Evolutionary conservation across 2,797 vertebrate genomes (phyloP), one percentile per base, ranked within the genome.

Genomic region (Gila robusta): DNA sequence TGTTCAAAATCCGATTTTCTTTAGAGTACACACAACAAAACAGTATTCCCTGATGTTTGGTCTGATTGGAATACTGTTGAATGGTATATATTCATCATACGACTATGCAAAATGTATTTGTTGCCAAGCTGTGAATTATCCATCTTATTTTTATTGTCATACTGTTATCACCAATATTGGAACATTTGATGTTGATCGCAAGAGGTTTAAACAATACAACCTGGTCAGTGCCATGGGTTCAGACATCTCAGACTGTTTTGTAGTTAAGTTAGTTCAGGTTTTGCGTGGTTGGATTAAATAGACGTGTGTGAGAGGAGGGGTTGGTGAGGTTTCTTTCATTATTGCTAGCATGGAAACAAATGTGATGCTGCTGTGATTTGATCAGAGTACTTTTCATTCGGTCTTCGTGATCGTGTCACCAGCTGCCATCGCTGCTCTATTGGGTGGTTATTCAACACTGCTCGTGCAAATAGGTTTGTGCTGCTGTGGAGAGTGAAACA

Each of bases 241-340:
- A 5, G 26, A 76, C 32, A 23, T 52, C 12, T 82, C 26, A 32
- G 1, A 3, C 19, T 17, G 72, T 35, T 73, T 32, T 66, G 59
- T 64, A 11, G 23, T 54, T 44, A 23, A 35, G 49, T 56, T 74
- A 1, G 1, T 62, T 41, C 5, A 19, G 14, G 19, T 52, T 64
- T 54, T 71, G 64, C 21, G 1, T 37, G 44, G 41, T 78, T 62
- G 74, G 66, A 66, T 85, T 35, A 76, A 8, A 37, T 32, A 26
- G 49, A 66, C 39, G 47, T 81, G 67, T 28, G 23, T 52, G 49
- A 19, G 76, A 44, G 70, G 81, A 79, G 70, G 70, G 9, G 35
- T 21, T 62, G 77, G 39, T 26, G 35, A 74, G 52, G 28, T 74
- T 79, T 84, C 64, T 82, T 87, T 85, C 84, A 84, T 89, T 73